Evolutionary conservation across 2,113 vertebrate genomes (phyloP), one percentile per base, ranked within the genome.

Genomic region (Poicephalus gulielmi): DNA sequence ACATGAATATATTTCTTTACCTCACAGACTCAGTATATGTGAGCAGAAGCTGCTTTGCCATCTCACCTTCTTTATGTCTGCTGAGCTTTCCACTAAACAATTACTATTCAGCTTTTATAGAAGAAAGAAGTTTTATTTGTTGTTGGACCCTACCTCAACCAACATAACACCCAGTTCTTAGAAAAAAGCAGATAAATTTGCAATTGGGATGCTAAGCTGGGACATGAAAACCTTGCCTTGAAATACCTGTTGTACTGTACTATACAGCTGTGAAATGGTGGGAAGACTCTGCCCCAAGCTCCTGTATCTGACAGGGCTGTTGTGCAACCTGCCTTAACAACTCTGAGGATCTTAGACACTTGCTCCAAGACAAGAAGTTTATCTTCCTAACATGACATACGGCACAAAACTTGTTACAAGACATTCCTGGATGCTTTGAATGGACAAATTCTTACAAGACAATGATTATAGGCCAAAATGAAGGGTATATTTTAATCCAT

Each of bases 41-140:
- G 6, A 94, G 84, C 23, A 76, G 82, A 91, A 95, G 59, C 82
- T 93, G 75, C 90, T 90, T 85, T 87, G 83, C 66, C 35, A 63
- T 90, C 63, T 79, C 91, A 76, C 82, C 52, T 82, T 87, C 83
- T 75, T 19, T 2, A n/a, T 11, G 23, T 83, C 62, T 78, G 62
- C 69, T 78, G 77, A 70, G 62, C 10, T 66, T 81, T 86, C 68
- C 35, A n/a, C 13, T 75, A 57, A 57, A 47, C 24, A 82, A 75
- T 68, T 86, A 52, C 31, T 43, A 37, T 24, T 30, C 57, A 87
- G 57, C 22, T 89, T 82, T 89, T 82, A 69, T 4, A 62, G 66
- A 89, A 79, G 35, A 33, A 53, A 22, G 28, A 89, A 83, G 15
- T n/a, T 83, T 83, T 78, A 73, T 5, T 73, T 39, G 44, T 86